phyloP scores from a whole-genome alignment of 2,113 vertebrate species.

The Agapornis roseicollis region DNA sequence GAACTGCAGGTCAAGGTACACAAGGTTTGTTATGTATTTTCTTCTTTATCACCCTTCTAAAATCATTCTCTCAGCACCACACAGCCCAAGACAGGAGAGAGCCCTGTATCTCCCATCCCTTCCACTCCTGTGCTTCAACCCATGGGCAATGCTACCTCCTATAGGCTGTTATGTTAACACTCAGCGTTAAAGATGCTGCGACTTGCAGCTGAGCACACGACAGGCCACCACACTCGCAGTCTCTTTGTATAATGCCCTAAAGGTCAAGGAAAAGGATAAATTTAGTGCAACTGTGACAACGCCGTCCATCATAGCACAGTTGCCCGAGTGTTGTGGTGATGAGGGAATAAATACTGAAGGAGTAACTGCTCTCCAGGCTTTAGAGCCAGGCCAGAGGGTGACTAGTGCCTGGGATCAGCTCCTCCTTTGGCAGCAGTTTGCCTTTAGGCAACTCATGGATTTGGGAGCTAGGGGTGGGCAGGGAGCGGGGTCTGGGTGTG shows the following conservation, averaged over 20 bases:
- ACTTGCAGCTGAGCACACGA: not conserved
- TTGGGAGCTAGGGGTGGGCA: not conserved
- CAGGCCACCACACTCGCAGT: accelerated
- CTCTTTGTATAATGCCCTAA: not conserved
- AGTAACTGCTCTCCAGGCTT: not conserved
- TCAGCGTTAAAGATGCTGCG: accelerated
- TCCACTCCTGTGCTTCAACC: not conserved
- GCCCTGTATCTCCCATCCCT: not conserved
- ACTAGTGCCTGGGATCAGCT: not conserved
- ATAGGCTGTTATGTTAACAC: not conserved
- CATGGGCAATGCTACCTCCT: not conserved
- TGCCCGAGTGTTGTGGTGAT: not conserved
- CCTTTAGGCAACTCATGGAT: not conserved
- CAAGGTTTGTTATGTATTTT: not conserved
- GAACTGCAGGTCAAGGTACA: not conserved
- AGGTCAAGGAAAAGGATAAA: not conserved
- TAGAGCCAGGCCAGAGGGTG: not conserved
- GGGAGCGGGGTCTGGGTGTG: accelerated
- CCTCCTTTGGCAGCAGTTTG: not conserved
- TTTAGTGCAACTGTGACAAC: not conserved
- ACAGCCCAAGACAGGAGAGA: not conserved
- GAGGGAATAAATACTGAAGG: not conserved
- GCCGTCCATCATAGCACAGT: not conserved
- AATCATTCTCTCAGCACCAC: not conserved
- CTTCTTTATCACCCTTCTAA: not conserved